phyloP scores from a whole-genome alignment of 2,113 vertebrate genomes.

The Microcebus griseorufus region DNA sequence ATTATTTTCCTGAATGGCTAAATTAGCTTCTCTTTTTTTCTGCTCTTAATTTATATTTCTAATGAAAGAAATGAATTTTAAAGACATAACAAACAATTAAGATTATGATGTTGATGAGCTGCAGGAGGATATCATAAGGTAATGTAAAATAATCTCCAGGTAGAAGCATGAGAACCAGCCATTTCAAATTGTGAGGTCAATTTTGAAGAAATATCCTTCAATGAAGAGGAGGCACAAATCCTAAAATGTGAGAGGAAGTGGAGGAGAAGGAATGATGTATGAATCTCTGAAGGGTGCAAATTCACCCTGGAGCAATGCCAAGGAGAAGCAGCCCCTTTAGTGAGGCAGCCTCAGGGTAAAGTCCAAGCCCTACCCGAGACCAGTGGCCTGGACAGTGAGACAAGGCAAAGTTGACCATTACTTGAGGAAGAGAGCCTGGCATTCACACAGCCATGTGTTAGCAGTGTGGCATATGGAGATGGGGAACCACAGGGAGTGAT shows the following conservation, averaged over 20 bases:
- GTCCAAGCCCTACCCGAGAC: too few species aligned
- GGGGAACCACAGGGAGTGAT: neutral
- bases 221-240: neutral
- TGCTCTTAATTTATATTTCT: neutral
- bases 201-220: neutral
- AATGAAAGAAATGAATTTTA: neutral
- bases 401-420: neutral
- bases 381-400: too few species aligned
- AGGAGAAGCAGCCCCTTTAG: neutral
- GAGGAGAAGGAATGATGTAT: neutral
- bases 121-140: neutral
- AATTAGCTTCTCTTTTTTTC: neutral
- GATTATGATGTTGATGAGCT: neutral
- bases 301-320: neutral
- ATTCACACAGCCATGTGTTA: neutral
- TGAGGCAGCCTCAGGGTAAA: neutral
- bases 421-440: neutral
- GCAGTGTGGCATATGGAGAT: neutral
- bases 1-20: neutral
- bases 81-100: neutral
- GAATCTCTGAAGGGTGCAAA: neutral
- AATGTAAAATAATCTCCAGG: neutral
- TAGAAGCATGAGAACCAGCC: neutral
- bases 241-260: neutral
- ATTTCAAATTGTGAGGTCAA: neutral